Percentiles rank a stretch among this genome's conserved stretches.
These are phyloP conservation scores for Xestia ashworthii DNA, from an alignment of 2,888 invertebrate genomes.

Conservation along the genomic window DNA sequence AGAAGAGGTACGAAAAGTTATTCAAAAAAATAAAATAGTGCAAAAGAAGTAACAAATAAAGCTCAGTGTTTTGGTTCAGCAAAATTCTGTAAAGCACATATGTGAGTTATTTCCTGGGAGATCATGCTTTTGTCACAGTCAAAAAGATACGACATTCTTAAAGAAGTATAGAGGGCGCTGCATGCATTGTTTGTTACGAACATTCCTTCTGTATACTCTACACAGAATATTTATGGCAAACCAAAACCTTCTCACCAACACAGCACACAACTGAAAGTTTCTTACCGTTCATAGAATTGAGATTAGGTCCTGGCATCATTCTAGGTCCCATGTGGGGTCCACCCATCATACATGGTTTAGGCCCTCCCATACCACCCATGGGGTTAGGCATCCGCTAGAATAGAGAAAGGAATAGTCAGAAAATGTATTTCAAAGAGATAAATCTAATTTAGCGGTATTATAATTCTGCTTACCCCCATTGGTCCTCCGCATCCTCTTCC, in stretches of 20 bases:
- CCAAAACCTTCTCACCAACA: slow-evolving; percentile 33
- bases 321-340: slow-evolving; percentile 89
- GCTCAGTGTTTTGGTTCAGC: background rate
- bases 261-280: slow-evolving; percentile 40
- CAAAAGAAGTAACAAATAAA: background rate
- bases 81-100: background rate
- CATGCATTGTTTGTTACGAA: background rate
- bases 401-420: slow-evolving; percentile 28
- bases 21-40: background rate
- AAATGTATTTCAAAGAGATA: background rate
- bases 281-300: slow-evolving; percentile 89
- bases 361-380: slow-evolving; percentile 89
- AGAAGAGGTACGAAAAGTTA: background rate
- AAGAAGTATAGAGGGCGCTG: background rate
- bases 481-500: slow-evolving; percentile 89
- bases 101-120: no score
- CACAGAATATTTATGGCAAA: slow-evolving; percentile 7
- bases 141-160: background rate
- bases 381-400: slow-evolving; percentile 89
- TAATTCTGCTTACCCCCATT: slow-evolving; percentile 85
- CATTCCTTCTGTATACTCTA: background rate
- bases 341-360: slow-evolving; percentile 89
- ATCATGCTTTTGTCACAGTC: background rate
- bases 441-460: background rate
- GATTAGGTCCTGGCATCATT: slow-evolving; percentile 89